Conservation (phyloP, 2,113 vertebrate genomes). For the Mirza zaza region DNA sequence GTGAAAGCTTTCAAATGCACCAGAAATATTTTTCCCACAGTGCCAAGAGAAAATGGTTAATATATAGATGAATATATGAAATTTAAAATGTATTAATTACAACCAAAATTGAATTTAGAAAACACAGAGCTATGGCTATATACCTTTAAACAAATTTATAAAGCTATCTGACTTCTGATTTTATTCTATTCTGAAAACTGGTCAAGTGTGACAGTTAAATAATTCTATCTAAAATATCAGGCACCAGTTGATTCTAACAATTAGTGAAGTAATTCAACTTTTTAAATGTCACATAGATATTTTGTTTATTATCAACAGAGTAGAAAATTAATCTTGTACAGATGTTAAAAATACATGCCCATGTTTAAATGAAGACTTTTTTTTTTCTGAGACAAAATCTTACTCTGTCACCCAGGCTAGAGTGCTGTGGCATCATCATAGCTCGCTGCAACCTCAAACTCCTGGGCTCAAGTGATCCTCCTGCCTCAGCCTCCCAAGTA, state of each 20-base stretch:
- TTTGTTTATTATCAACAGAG: conserved; percentile 29
- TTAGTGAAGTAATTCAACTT: not conserved
- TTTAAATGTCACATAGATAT: conserved; percentile 24
- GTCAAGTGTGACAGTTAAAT: not conserved
- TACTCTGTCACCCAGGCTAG: too few relatives aligned
- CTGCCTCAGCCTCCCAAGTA: too few relatives aligned
- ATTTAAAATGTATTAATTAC: not conserved
- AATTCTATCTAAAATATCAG: conserved; percentile 17
- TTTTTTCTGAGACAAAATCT: too few relatives aligned
- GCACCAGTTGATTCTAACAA: not conserved
- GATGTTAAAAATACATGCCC: not conserved
- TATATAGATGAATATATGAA: not conserved
- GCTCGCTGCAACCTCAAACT: too few relatives aligned
- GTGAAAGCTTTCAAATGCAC: not conserved
- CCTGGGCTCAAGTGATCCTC: too few relatives aligned
- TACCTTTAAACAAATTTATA: conserved; percentile 27
- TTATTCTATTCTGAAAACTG: conserved; percentile 45
- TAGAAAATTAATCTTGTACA: not conserved
- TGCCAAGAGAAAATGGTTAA: not conserved
- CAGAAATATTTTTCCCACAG: not conserved
- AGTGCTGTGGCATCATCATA: too few relatives aligned
- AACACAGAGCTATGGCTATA: not conserved
- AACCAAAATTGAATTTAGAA: not conserved
- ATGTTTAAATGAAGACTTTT: not conserved
- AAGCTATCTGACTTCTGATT: conserved; percentile 10